These are phyloP conservation scores for Nettapus auritus DNA, from an alignment of 2,113 vertebrate species.

Conservation along the genomic window DNA sequence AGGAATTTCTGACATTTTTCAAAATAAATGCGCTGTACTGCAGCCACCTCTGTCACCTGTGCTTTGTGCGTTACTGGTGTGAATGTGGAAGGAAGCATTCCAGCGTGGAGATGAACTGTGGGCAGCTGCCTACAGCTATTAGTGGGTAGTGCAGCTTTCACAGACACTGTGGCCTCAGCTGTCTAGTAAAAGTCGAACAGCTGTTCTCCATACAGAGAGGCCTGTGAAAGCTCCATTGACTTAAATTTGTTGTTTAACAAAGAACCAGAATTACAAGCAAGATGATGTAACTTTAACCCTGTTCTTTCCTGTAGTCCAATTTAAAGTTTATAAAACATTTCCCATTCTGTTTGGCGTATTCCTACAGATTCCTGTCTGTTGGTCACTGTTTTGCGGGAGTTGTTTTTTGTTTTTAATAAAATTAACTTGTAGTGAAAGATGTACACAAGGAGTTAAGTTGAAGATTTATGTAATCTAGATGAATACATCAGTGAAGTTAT, in stretches of 20 bases:
- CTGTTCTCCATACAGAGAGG: slow-evolving; percentile 84
- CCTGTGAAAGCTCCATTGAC: slow-evolving; percentile 86
- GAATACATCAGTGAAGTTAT: background rate
- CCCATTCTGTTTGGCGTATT: background rate
- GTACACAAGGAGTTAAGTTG: background rate
- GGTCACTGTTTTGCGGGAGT: background rate
- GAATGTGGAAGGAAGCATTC: slow-evolving; percentile 57
- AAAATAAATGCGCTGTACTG: background rate
- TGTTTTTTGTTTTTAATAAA: background rate
- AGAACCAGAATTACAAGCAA: slow-evolving; percentile 75
- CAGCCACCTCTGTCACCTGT: slow-evolving; percentile 69
- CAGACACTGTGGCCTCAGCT: slow-evolving; percentile 86
- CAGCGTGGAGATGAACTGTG: slow-evolving; percentile 76
- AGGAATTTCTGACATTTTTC: slow-evolving; percentile 48
- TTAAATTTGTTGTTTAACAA: slow-evolving; percentile 80
- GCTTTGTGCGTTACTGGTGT: slow-evolving; percentile 55
- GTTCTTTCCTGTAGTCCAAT: slow-evolving; percentile 26
- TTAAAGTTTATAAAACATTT: slow-evolving; percentile 9
- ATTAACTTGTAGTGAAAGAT: background rate
- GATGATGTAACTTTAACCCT: slow-evolving; percentile 77
- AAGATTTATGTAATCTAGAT: background rate
- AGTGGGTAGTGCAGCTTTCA: slow-evolving; percentile 75
- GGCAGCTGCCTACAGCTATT: slow-evolving; percentile 84
- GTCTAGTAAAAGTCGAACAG: slow-evolving; percentile 91
- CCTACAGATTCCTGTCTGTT: background rate